phyloP scores from a whole-genome alignment of 2,888 invertebrate genomes.

The Dicyrtoma fusca region DNA sequence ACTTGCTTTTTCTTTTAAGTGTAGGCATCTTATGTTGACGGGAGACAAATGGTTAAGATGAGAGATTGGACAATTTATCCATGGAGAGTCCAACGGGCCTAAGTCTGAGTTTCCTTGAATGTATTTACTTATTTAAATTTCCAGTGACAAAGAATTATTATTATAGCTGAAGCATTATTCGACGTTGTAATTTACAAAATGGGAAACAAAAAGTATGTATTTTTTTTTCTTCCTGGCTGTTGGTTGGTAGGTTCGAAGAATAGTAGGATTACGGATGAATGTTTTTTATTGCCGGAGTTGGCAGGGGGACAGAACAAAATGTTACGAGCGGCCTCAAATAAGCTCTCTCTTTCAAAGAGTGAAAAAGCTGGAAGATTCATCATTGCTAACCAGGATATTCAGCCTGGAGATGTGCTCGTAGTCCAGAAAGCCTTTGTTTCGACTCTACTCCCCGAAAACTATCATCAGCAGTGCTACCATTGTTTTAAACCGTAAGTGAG shows the following conservation, averaged over 20 bases:
- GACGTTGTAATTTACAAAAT: too few relatives aligned
- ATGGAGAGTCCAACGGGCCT: too few relatives aligned
- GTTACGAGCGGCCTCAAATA: constrained; percentile 45
- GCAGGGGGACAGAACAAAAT: constrained; percentile 48
- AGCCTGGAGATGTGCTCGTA: constrained; percentile 57
- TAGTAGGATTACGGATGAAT: not conserved
- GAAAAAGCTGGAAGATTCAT: constrained; percentile 56
- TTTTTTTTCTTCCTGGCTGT: not conserved
- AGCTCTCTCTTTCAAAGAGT: constrained; percentile 41
- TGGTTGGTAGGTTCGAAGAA: not conserved
- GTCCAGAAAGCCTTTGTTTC: constrained; percentile 57
- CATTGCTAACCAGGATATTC: constrained; percentile 56
- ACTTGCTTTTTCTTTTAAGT: too few relatives aligned
- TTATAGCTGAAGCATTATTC: too few relatives aligned
- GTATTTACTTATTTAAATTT: too few relatives aligned
- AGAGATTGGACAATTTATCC: too few relatives aligned
- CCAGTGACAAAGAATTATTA: too few relatives aligned
- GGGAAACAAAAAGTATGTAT: too few relatives aligned
- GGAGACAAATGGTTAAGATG: too few relatives aligned
- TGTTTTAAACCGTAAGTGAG: constrained; percentile 57
- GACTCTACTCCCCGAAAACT: constrained; percentile 54
- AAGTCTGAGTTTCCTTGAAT: too few relatives aligned
- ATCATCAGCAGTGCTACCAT: constrained; percentile 56
- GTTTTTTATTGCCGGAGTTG: constrained; percentile 41
- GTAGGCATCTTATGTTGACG: too few relatives aligned